phyloP scores from a whole-genome alignment of 2,888 invertebrate genomes.

The Melikaiella ostensackeni region DNA sequence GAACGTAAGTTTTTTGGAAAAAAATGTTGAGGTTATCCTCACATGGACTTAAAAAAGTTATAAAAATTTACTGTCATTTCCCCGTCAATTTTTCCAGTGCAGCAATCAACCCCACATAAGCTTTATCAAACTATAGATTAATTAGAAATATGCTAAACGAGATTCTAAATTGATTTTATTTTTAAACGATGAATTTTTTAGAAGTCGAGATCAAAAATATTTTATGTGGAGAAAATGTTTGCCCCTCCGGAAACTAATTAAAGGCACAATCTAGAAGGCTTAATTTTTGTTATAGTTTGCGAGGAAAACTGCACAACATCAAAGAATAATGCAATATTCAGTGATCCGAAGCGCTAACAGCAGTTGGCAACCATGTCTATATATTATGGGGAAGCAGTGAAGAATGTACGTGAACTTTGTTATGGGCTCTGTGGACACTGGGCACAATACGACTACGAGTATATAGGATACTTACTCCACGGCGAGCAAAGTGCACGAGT shows the following conservation, averaged over 20 bases:
- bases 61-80: too few relatives aligned
- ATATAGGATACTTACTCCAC: background rate
- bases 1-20: too few relatives aligned
- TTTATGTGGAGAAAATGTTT: background rate
- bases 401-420: background rate
- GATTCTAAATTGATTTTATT: too few relatives aligned
- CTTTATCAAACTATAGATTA: too few relatives aligned
- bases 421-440: background rate
- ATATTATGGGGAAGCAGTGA: background rate
- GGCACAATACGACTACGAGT: background rate
- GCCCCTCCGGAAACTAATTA: background rate
- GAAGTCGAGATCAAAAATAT: background rate
- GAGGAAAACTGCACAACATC: background rate
- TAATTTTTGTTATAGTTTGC: background rate
- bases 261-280: background rate
- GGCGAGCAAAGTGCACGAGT: background rate
- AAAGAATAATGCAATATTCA: background rate
- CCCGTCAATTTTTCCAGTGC: too few relatives aligned
- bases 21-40: too few relatives aligned
- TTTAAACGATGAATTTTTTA: background rate
- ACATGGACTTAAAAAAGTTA: too few relatives aligned
- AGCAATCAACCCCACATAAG: too few relatives aligned
- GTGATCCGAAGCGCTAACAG: background rate
- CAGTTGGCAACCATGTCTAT: constrained; percentile 3
- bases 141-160: too few relatives aligned